Evolutionary conservation across 2,797 vertebrate genomes (phyloP).

Genomic region (Buphagus erythrorhynchus): DNA sequence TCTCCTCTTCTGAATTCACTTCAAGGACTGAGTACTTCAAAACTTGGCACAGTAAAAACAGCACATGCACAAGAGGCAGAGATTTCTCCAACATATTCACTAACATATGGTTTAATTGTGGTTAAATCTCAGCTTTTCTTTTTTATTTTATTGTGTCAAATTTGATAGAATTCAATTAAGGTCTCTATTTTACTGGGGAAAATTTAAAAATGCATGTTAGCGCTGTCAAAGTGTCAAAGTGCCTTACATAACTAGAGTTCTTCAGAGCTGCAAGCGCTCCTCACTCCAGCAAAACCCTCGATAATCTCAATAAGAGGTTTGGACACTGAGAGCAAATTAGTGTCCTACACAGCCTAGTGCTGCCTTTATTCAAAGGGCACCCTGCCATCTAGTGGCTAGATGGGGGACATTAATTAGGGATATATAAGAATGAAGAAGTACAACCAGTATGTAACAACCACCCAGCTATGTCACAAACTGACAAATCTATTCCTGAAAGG

Average conservation of each 20-base stretch:
- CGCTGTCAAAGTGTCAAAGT: background rate
- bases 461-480: background rate
- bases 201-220: background rate
- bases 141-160: background rate
- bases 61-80: background rate
- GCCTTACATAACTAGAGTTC: background rate
- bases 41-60: background rate
- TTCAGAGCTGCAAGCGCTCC: background rate
- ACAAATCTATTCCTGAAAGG: background rate
- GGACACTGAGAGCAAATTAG: background rate
- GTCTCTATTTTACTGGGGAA: background rate
- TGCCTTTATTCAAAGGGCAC: background rate
- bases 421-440: background rate
- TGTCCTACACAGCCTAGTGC: rapidly evolving
- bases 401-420: background rate
- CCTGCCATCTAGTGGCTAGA: conserved; percentile 75
- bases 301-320: background rate
- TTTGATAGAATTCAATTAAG: background rate
- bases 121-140: background rate
- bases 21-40: background rate
- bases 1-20: background rate
- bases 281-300: background rate
- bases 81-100: background rate
- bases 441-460: background rate
- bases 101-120: background rate